A percentile compares a stretch with the other conserved stretches of the same genome.
These are phyloP conservation scores for Strigamia transsilvanica DNA, from an alignment of 2,888 invertebrate genomes.

Conservation along the genomic window DNA sequence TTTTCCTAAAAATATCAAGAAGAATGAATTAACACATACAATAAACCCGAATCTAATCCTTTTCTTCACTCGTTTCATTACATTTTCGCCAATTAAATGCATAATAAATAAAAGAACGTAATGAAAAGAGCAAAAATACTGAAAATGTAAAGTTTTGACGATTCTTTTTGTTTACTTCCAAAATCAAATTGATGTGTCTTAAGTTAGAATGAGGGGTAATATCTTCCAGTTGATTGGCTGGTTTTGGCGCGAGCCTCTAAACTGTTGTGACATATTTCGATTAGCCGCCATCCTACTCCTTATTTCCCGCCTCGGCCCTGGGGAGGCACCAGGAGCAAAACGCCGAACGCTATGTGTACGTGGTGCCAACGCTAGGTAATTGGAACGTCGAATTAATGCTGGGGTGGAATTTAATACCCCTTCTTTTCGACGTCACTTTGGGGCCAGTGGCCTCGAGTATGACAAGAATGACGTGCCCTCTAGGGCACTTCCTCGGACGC, in stretches of 20 bases:
- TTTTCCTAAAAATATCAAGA: neutral
- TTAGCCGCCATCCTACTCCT: slow-evolving; percentile 46
- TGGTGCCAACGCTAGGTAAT: slow-evolving; percentile 41
- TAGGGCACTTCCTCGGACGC: slow-evolving; percentile 49
- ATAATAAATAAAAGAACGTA: no score
- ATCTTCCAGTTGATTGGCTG: slow-evolving; percentile 22
- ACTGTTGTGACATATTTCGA: slow-evolving; percentile 49
- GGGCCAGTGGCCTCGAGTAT: slow-evolving; percentile 47
- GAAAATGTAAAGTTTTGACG: neutral
- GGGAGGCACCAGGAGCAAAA: slow-evolving; percentile 37
- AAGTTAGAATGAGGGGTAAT: neutral
- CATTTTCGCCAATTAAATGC: neutral
- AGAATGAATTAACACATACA: neutral
- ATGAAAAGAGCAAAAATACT: no score
- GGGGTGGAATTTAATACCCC: slow-evolving; percentile 39
- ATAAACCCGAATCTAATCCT: neutral
- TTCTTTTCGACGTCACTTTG: slow-evolving; percentile 7
- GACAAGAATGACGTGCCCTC: slow-evolving; percentile 46
- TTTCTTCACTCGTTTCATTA: neutral
- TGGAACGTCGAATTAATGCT: slow-evolving; percentile 39
- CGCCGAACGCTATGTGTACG: slow-evolving; percentile 45
- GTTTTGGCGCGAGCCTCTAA: slow-evolving; percentile 21
- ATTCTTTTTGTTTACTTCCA: neutral
- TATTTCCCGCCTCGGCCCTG: slow-evolving; percentile 47
- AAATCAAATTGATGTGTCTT: neutral